phyloP scores from a whole-genome alignment of 2,797 vertebrate species.

The Gambelia wislizenii region DNA sequence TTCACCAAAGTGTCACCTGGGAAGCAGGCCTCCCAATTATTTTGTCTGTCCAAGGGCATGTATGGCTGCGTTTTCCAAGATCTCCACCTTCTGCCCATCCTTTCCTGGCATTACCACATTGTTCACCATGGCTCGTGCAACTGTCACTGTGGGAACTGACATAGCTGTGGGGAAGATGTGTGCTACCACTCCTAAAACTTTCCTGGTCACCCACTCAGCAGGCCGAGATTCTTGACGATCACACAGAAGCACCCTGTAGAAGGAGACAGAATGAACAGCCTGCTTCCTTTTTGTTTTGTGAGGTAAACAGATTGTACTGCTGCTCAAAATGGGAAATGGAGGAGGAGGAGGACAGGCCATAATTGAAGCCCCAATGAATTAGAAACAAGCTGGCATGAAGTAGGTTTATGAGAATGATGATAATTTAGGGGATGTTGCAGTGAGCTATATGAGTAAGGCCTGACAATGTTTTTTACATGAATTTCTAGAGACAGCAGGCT shows the following conservation, averaged over 20 bases:
- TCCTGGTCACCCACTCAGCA: slow-evolving; percentile 81
- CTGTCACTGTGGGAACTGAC: slow-evolving; percentile 75
- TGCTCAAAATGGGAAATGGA: not conserved
- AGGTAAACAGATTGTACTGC: not conserved
- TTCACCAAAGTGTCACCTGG: not conserved
- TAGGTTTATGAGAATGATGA: not conserved
- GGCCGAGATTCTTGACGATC: slow-evolving; percentile 83
- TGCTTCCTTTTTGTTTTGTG: not conserved
- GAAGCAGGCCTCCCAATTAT: not conserved
- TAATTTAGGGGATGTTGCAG: not conserved
- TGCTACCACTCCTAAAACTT: slow-evolving; percentile 74
- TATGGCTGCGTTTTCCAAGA: slow-evolving; percentile 85
- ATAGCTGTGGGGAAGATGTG: slow-evolving; percentile 75
- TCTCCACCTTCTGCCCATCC: slow-evolving; percentile 75
- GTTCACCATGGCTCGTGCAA: slow-evolving; percentile 81
- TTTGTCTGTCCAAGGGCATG: slow-evolving; percentile 67
- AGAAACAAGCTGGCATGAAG: not conserved
- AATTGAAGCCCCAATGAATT: not conserved
- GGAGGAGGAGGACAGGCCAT: not conserved
- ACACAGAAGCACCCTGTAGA: slow-evolving; percentile 76
- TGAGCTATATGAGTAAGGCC: too few species aligned
- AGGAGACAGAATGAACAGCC: not conserved
- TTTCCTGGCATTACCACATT: slow-evolving; percentile 19
- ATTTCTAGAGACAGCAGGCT: not conserved
- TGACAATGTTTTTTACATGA: too few species aligned